Evolutionary conservation across 2,797 vertebrate species (phyloP).

Genomic region (Toxotes lorentzi): DNA sequence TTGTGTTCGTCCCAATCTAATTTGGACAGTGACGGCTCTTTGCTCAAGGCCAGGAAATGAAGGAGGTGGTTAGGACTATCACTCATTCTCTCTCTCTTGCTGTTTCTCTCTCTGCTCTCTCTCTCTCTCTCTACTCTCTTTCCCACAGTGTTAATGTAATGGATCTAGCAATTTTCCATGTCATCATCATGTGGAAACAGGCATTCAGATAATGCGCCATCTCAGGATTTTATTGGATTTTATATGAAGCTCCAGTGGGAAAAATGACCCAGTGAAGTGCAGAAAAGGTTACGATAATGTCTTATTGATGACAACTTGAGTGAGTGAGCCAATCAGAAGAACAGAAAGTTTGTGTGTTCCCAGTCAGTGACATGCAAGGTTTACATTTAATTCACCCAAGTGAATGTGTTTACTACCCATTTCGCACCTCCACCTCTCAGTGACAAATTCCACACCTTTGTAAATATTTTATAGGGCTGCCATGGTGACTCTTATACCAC

Average conservation of each 20-base stretch:
- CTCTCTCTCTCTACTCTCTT: not conserved
- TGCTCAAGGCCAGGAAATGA: slow-evolving; percentile 63
- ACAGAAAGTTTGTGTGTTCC: slow-evolving; percentile 15
- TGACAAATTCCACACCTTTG: slow-evolving; percentile 58
- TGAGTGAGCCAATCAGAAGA: slow-evolving; percentile 5
- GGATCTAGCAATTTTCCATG: slow-evolving; percentile 47
- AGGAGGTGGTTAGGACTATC: slow-evolving; percentile 50
- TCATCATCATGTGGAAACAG: slow-evolving; percentile 40
- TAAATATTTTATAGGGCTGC: slow-evolving; percentile 64
- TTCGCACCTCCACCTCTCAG: slow-evolving; percentile 41
- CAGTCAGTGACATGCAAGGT: not conserved
- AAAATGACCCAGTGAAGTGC: slow-evolving; percentile 1
- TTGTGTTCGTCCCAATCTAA: slow-evolving; percentile 73
- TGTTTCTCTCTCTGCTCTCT: not conserved
- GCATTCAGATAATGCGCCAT: slow-evolving; percentile 20
- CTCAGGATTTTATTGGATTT: slow-evolving; percentile 19
- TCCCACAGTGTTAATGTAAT: slow-evolving; percentile 45
- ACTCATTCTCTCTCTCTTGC: slow-evolving; percentile 28
- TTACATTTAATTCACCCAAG: not conserved
- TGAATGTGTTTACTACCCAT: slow-evolving; percentile 19
- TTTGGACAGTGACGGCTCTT: slow-evolving; percentile 54
- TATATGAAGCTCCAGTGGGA: not conserved
- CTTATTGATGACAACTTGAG: not conserved
- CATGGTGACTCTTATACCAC: slow-evolving; percentile 40
- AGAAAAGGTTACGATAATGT: not conserved